phyloP scores from a whole-genome alignment of 53 echinoderm and acorn worm species.

The Zoroaster sp. region DNA sequence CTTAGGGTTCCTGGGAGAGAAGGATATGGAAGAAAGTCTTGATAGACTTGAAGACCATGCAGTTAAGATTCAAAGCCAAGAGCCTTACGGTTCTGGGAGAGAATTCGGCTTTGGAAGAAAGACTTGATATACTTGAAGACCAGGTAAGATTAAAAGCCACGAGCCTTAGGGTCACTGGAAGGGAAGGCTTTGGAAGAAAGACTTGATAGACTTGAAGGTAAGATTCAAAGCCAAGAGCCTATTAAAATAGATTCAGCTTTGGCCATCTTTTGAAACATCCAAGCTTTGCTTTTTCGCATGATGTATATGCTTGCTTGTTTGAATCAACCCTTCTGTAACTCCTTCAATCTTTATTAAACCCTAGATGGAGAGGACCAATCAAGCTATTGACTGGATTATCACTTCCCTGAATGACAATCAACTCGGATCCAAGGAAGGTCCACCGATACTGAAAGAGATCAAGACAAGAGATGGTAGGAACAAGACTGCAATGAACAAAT shows the following conservation, averaged over 20 bases:
- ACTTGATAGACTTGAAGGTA: too few relatives aligned
- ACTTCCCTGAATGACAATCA: slow-evolving; percentile 64
- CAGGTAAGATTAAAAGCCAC: slow-evolving; percentile 35
- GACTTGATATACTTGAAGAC: slow-evolving; percentile 72
- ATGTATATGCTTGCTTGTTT: background rate
- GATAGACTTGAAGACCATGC: too few relatives aligned
- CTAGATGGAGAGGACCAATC: slow-evolving; percentile 89
- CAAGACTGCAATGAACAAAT: too few relatives aligned
- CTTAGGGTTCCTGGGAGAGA: too few relatives aligned
- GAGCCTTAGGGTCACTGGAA: too few relatives aligned
- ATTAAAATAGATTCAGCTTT: too few relatives aligned
- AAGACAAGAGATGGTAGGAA: slow-evolving; percentile 80
- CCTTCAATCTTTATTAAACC: background rate
- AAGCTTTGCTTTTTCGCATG: too few relatives aligned
- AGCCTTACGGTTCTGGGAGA: slow-evolving; percentile 26
- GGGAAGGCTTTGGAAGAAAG: too few relatives aligned
- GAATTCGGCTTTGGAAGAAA: slow-evolving; percentile 56
- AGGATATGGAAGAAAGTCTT: too few relatives aligned
- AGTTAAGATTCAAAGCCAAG: background rate
- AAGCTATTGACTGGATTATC: slow-evolving; percentile 95
- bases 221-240: too few relatives aligned
- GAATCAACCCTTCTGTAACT: background rate
- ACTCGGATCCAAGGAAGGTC: slow-evolving; percentile 50
- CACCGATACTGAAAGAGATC: slow-evolving; percentile 81
- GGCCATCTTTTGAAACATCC: too few relatives aligned